Percentiles rank a stretch among this genome's conserved stretches.
Evolutionary conservation across 1,140 invertebrate genomes (phyloP).

Genomic region (Scaptomyza hsui): DNA sequence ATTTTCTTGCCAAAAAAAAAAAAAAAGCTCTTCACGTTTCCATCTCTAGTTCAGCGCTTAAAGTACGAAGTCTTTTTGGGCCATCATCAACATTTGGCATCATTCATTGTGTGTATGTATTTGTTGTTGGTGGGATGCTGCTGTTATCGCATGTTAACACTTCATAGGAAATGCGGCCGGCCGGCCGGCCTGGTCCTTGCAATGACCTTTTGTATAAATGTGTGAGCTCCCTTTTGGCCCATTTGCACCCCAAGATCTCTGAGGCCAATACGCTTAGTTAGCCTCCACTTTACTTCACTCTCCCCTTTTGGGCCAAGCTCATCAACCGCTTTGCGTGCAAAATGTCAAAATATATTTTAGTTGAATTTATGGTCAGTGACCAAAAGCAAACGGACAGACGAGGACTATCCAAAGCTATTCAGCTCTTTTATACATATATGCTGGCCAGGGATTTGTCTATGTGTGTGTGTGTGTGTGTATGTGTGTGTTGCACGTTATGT

Average conservation of each 20-base stretch:
- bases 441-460: conserved; percentile 19
- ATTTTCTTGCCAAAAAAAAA: no score
- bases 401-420: conserved; percentile 28
- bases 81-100: conserved; percentile 56
- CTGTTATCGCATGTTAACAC: conserved; percentile 80
- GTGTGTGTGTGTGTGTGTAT: conserved; percentile 6
- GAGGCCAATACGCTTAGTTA: conserved; percentile 68
- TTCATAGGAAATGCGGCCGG: conserved; percentile 75
- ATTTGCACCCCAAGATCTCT: conserved; percentile 31
- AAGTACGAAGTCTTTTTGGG: conserved; percentile 1
- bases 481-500: conserved; percentile 56
- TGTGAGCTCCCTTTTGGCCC: conserved; percentile 21
- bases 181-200: conserved; percentile 57
- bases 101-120: conserved; percentile 66
- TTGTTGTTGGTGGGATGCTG: conserved; percentile 53
- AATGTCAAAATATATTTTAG: conserved; percentile 82
- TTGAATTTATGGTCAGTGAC: conserved; percentile 79
- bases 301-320: conserved; percentile 24
- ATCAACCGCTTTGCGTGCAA: conserved; percentile 71
- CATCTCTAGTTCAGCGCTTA: conserved; percentile 2
- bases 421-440: conserved; percentile 8
- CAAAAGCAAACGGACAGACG: conserved; percentile 43
- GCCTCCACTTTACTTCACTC: background rate
- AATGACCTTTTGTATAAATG: conserved; percentile 71
- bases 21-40: background rate